Percentiles rank a stretch among this genome's conserved stretches.
Evolutionary conservation across 2,113 vertebrate genomes (phyloP).

Genomic region (Neodontobutis hainanensis): DNA sequence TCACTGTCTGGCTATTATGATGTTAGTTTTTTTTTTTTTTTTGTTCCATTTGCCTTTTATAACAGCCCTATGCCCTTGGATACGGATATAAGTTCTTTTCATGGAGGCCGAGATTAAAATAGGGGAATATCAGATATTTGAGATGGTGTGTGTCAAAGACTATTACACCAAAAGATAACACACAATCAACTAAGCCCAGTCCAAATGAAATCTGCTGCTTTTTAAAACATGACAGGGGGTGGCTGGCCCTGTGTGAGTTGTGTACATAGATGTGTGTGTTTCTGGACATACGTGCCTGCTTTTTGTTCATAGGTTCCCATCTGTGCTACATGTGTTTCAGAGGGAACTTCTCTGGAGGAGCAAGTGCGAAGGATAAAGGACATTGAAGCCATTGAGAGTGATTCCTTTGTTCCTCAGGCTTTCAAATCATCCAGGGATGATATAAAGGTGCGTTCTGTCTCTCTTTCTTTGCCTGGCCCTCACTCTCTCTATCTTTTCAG

Average conservation of each 20-base stretch:
- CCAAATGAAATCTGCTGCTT: conserved; percentile 53
- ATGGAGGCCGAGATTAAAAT: conserved; percentile 61
- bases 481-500: conserved; percentile 63
- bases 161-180: conserved; percentile 55
- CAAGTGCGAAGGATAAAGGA: conserved; percentile 96
- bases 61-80: conserved; percentile 63
- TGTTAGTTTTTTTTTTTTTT: conserved; percentile 58
- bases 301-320: conserved; percentile 53
- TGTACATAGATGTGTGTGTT: conserved; percentile 9
- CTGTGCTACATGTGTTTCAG: conserved; percentile 76
- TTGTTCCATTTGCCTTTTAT: conserved; percentile 47
- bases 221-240: conserved; percentile 50
- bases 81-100: conserved; percentile 42
- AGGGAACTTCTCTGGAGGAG: conserved; percentile 88
- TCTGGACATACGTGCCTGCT: conserved; percentile 17
- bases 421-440: conserved; percentile 95
- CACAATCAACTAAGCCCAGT: conserved; percentile 37
- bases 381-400: conserved; percentile 96
- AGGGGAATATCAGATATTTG: conserved; percentile 62
- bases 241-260: conserved; percentile 29
- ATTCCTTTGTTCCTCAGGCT: conserved; percentile 93
- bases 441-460: conserved; percentile 85
- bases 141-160: conserved; percentile 59
- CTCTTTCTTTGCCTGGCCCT: conserved; percentile 51
- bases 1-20: conserved; percentile 72